Conservation (phyloP, 2,888 invertebrate species). For the Micropterix aruncella region DNA sequence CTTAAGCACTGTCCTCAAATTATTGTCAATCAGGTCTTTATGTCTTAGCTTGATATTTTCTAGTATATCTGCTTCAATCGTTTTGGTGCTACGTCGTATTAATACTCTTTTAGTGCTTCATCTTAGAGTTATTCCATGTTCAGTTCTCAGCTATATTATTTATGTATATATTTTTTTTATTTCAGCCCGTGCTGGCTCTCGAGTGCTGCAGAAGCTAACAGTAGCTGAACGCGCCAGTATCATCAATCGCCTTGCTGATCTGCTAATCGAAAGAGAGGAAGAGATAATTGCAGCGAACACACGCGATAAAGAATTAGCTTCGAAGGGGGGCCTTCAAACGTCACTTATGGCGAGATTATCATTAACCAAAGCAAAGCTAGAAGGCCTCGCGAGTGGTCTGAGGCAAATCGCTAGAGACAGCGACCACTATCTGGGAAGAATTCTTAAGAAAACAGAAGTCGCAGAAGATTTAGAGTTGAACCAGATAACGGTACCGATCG, state of each 20-base stretch:
- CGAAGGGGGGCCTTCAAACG: conserved; percentile 52
- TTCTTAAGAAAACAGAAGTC: conserved; percentile 44
- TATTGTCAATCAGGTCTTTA: too few relatives aligned
- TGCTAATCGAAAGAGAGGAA: conserved; percentile 54
- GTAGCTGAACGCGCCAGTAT: conserved; percentile 62
- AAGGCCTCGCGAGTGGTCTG: conserved; percentile 60
- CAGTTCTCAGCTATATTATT: too few relatives aligned
- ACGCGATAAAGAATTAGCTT: conserved; percentile 61
- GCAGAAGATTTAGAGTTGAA: conserved; percentile 63
- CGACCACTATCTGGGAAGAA: conserved; percentile 43
- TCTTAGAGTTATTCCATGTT: too few relatives aligned
- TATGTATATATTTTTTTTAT: too few relatives aligned
- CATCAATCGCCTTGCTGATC: conserved; percentile 65
- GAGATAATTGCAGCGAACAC: conserved; percentile 72
- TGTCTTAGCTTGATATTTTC: too few relatives aligned
- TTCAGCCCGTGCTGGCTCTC: conserved; percentile 73
- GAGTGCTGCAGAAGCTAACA: conserved; percentile 54
- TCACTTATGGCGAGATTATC: conserved; percentile 64
- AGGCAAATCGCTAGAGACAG: conserved; percentile 76
- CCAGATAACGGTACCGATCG: conserved; percentile 85
- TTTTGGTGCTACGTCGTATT: too few relatives aligned
- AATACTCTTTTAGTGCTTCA: too few relatives aligned
- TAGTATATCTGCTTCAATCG: too few relatives aligned
- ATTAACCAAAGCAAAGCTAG: conserved; percentile 62
- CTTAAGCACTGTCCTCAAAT: too few relatives aligned